Conservation (phyloP, 2,888 invertebrate genomes). For the Apodemia hepburni region DNA sequence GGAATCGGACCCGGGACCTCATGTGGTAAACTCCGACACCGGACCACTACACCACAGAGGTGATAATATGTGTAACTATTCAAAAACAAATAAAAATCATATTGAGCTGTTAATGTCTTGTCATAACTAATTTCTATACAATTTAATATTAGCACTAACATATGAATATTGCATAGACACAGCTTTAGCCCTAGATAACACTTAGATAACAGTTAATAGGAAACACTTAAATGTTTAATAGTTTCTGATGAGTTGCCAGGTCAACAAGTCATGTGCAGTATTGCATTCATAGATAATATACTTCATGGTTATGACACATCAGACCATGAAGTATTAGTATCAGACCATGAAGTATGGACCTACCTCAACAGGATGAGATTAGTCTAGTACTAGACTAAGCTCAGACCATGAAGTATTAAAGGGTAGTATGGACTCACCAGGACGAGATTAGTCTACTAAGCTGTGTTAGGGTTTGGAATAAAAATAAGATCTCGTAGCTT, state of each 20-base stretch:
- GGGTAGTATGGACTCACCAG: background rate
- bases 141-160: background rate
- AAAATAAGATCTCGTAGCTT: too few relatives aligned
- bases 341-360: background rate
- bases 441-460: too few relatives aligned
- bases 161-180: conserved; percentile 9
- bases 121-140: too few relatives aligned
- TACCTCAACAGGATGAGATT: background rate
- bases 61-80: too few relatives aligned
- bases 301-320: conserved; percentile 6
- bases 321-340: background rate
- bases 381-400: too few relatives aligned
- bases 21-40: too few relatives aligned
- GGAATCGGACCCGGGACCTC: too few relatives aligned
- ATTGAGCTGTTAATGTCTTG: too few relatives aligned
- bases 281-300: conserved; percentile 30
- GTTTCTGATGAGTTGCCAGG: conserved; percentile 52
- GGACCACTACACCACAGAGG: too few relatives aligned
- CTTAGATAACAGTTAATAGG: conserved; percentile 13
- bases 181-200: background rate
- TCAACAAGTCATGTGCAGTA: conserved; percentile 57
- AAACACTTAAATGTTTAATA: conserved; percentile 40
- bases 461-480: too few relatives aligned
- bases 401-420: background rate
- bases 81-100: too few relatives aligned